phyloP scores from a whole-genome alignment of 1,140 invertebrate species.

The Globodera ellingtonae region DNA sequence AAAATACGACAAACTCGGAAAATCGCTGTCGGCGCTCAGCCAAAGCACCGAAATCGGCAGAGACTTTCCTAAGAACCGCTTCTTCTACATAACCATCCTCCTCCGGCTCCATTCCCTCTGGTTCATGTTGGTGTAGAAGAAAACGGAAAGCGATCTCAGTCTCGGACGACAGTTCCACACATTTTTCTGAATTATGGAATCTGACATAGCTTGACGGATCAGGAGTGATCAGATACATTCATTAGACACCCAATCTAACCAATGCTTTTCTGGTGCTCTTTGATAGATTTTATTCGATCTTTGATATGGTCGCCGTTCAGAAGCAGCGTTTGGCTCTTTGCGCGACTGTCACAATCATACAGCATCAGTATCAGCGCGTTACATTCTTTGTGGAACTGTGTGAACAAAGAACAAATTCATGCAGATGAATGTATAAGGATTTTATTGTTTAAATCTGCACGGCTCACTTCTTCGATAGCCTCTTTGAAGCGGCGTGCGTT shows the following conservation, averaged over 20 bases:
- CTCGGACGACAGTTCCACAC: not conserved
- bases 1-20: conserved; percentile 66
- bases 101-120: not conserved
- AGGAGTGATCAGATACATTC: too few relatives aligned
- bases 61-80: not conserved
- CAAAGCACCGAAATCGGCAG: conserved; percentile 41
- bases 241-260: not conserved
- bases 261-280: conserved; percentile 1
- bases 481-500: conserved; percentile 5
- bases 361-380: conserved; percentile 28
- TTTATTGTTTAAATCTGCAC: conserved; percentile 6
- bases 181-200: conserved; percentile 2
- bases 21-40: conserved; percentile 65
- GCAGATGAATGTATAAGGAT: conserved; percentile 5
- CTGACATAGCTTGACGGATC: too few relatives aligned
- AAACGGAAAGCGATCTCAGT: not conserved
- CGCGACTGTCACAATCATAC: not conserved
- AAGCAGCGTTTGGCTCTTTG: not conserved
- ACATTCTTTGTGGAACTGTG: conserved; percentile 35
- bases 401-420: not conserved
- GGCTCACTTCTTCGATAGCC: not conserved
- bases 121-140: not conserved
- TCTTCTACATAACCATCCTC: not conserved
- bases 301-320: conserved; percentile 21
- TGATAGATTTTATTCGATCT: conserved; percentile 6